These are phyloP conservation scores for Tenthredo distinguenda DNA, from an alignment of 2,888 invertebrate species.

Conservation along the genomic window DNA sequence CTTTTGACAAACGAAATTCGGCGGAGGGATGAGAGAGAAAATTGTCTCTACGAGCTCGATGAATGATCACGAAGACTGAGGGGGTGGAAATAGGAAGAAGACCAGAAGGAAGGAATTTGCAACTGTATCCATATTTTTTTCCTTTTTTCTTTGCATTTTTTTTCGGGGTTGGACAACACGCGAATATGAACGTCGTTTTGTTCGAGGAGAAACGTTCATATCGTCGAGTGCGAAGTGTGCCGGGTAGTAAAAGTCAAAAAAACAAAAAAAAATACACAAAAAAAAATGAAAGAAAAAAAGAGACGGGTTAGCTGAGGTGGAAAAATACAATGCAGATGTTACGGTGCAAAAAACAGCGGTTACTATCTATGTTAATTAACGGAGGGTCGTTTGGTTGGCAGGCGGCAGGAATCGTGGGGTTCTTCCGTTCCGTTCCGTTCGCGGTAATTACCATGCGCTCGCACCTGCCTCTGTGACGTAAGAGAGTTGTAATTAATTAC, in stretches of 20 bases:
- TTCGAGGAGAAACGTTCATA: background rate
- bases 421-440: constrained; percentile 38
- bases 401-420: constrained; percentile 40
- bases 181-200: constrained; percentile 4
- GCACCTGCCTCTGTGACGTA: constrained; percentile 54
- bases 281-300: constrained; percentile 15
- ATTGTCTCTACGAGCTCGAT: too few species aligned
- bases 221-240: constrained; percentile 12
- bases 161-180: background rate
- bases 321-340: constrained; percentile 51
- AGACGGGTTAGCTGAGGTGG: constrained; percentile 23
- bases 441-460: constrained; percentile 47
- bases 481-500: constrained; percentile 73
- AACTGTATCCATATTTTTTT: background rate
- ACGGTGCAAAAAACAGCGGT: constrained; percentile 48
- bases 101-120: background rate
- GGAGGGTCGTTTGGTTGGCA: constrained; percentile 54
- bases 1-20: too few species aligned
- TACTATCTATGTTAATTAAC: constrained; percentile 71
- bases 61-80: too few species aligned
- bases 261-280: background rate
- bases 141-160: background rate
- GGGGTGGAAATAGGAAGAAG: too few species aligned
- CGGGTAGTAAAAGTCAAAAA: background rate
- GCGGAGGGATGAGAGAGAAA: too few species aligned